A percentile compares a stretch with the other conserved stretches of the same genome.
Evolutionary conservation across 2,888 invertebrate species (phyloP).

Genomic region (Brassicogethes aeneus): DNA sequence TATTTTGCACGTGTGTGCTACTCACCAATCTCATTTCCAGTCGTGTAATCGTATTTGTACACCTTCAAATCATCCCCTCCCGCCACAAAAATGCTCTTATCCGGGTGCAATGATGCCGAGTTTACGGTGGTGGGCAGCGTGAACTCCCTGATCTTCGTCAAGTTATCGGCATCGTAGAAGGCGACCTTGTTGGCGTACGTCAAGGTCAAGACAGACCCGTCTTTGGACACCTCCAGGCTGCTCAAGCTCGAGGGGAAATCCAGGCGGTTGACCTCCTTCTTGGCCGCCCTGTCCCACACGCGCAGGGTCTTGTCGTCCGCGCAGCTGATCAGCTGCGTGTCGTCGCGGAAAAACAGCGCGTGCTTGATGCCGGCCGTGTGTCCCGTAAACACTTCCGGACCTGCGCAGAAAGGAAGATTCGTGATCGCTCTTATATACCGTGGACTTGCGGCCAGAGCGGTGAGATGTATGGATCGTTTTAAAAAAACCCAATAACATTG

Average conservation of each 20-base stretch:
- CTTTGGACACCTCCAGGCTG: constrained; percentile 83
- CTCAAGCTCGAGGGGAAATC: constrained; percentile 79
- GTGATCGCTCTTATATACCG: no score
- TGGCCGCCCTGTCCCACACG: constrained; percentile 73
- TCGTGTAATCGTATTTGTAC: constrained; percentile 92
- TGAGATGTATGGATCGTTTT: no score
- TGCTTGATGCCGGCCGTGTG: constrained; percentile 80
- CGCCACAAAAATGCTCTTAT: constrained; percentile 86
- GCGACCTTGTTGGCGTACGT: constrained; percentile 66
- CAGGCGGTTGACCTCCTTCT: constrained; percentile 76
- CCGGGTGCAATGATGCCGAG: constrained; percentile 88
- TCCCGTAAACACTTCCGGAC: constrained; percentile 71
- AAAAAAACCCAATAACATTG: no score
- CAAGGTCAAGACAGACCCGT: constrained; percentile 77
- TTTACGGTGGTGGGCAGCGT: constrained; percentile 82
- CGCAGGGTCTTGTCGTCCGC: constrained; percentile 89
- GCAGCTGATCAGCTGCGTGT: constrained; percentile 76
- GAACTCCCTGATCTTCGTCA: constrained; percentile 78
- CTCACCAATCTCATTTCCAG: constrained; percentile 83
- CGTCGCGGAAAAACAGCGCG: constrained; percentile 76
- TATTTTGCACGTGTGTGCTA: no score
- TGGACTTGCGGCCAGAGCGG: no score
- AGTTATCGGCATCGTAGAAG: constrained; percentile 63
- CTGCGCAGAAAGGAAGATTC: no score
- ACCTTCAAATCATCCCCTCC: constrained; percentile 97